Evolutionary conservation across 2,888 invertebrate species (phyloP), one percentile per base, ranked within the genome.

Genomic region (Caenorhabditis imperialis): DNA sequence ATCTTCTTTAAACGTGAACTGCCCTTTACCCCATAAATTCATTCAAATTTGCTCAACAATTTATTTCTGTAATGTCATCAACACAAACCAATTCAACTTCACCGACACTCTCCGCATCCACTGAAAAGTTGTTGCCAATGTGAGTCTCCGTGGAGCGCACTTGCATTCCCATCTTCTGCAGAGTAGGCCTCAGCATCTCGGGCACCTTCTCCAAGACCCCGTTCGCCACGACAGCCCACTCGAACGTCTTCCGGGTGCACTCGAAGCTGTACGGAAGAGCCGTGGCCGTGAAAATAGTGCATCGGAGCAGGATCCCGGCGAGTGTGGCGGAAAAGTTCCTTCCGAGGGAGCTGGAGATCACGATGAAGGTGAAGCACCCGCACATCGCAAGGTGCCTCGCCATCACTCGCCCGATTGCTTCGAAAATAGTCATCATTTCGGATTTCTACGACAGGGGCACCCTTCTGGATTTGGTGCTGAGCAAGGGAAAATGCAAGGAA

Each of bases 241-340:
- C 82, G 14, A 62, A 72, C 22, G 84, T 84, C 48, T 82, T 62
- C 72, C 63, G 65, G 45, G 77, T 75, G 3, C 44, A 63, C 40
- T 82, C 82, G 7, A 33, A 65, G 27, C 48, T 79, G 20, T 74
- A 69, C 65, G 61, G 61, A 8, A 45, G 79, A 12, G 50, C 71
- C 25, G 81, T 85, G n/a, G 83, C 81, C 3, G 73, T 85, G 14
- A 85, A 85, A 61, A 75, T 85, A 3, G 80, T 85, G 48, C 74
- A 84, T 67, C 78, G 77, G 37, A 77, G 71, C 18, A 75, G 78
- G 37, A 77, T 85, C 16, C 83, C 81, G 8, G 12, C 58, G 8
- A 38, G 33, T 8, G 47, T 82, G 4, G 82, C 77, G 7, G 83
- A 83, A 22, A 84, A 83, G 42, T 85, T 85, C 48, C 72, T 85